These are phyloP conservation scores for Lobophora halterata DNA, from an alignment of 2,888 invertebrate species.

Conservation along the genomic window DNA sequence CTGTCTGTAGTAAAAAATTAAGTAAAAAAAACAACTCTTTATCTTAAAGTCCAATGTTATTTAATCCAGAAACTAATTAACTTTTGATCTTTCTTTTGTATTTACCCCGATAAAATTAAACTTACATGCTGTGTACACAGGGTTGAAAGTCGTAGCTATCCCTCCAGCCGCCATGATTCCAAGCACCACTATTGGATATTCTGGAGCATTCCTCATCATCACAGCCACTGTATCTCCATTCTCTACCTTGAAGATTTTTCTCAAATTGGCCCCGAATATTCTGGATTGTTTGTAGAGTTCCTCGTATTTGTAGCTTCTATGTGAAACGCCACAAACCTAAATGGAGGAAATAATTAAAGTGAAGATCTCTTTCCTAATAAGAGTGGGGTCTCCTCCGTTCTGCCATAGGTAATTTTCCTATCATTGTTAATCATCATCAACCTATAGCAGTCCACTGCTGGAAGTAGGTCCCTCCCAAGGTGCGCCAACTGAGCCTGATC, in stretches of 20 bases:
- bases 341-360: not conserved
- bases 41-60: too few species aligned
- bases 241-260: slow-evolving; percentile 80
- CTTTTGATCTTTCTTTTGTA: too few species aligned
- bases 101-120: slow-evolving; percentile 13
- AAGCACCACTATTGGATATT: slow-evolving; percentile 82
- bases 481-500: too few species aligned
- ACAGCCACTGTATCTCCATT: slow-evolving; percentile 83
- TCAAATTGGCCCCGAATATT: slow-evolving; percentile 81
- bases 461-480: too few species aligned
- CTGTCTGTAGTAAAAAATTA: too few species aligned
- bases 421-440: too few species aligned
- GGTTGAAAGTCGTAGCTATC: slow-evolving; percentile 85
- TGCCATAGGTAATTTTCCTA: too few species aligned
- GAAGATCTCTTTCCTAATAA: too few species aligned
- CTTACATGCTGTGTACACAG: slow-evolving; percentile 83
- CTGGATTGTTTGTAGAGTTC: slow-evolving; percentile 80
- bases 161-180: slow-evolving; percentile 84
- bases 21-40: too few species aligned
- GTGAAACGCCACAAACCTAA: slow-evolving; percentile 85
- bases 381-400: too few species aligned
- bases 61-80: too few species aligned
- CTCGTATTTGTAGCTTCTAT: slow-evolving; percentile 84
- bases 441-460: too few species aligned
- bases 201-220: slow-evolving; percentile 86